phyloP scores from a whole-genome alignment of 2,888 invertebrate genomes.

The Caenorhabditis virilis region DNA sequence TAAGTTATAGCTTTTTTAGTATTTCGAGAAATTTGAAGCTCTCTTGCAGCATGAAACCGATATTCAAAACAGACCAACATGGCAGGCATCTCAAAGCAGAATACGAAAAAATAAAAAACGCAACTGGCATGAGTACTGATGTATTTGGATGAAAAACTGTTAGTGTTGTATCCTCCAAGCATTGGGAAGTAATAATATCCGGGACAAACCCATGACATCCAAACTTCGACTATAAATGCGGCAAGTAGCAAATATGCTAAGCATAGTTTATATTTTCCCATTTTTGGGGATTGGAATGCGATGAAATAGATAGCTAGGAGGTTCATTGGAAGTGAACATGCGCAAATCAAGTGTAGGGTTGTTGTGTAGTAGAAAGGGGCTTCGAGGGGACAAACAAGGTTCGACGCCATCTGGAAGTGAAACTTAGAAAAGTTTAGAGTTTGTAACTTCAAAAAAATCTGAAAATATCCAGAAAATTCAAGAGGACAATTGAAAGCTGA shows the following conservation, averaged over 20 bases:
- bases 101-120: slow-evolving; percentile 11
- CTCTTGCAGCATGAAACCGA: slow-evolving; percentile 9
- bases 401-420: background rate
- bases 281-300: slow-evolving; percentile 5
- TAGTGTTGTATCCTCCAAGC: slow-evolving; percentile 25
- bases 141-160: slow-evolving; percentile 11
- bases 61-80: slow-evolving; percentile 15
- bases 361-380: background rate
- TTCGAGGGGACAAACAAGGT: background rate
- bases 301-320: slow-evolving; percentile 13
- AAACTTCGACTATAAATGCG: slow-evolving; percentile 12
- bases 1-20: background rate
- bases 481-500: no score
- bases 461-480: no score
- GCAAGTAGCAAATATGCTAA: slow-evolving; percentile 13
- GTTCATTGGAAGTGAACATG: slow-evolving; percentile 10
- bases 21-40: slow-evolving; percentile 3
- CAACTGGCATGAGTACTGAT: slow-evolving; percentile 10
- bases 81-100: slow-evolving; percentile 15
- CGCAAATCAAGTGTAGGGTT: slow-evolving; percentile 9
- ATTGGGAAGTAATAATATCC: slow-evolving; percentile 29
- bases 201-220: slow-evolving; percentile 23
- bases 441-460: no score
- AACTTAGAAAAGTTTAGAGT: no score
- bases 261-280: slow-evolving; percentile 18